phyloP scores from a whole-genome alignment of 2,113 vertebrate species.

The Ameiurus melas region DNA sequence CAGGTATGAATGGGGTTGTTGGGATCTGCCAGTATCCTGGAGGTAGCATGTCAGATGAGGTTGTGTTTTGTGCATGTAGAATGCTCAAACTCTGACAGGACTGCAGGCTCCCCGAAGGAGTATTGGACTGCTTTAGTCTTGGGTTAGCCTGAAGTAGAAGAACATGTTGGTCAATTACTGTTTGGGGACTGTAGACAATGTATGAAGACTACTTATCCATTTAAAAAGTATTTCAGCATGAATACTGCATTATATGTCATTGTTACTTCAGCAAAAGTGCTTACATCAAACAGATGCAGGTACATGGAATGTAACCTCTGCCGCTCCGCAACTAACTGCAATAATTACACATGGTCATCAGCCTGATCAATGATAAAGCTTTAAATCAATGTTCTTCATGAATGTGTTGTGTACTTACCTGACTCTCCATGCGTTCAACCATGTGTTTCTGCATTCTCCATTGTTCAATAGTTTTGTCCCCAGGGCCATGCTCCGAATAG shows the following conservation, averaged over 20 bases:
- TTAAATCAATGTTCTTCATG: neutral
- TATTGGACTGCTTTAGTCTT: constrained; percentile 18
- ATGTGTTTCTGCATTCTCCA: constrained; percentile 71
- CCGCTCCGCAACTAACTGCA: constrained; percentile 70
- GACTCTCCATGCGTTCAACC: constrained; percentile 71
- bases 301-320: constrained; percentile 72
- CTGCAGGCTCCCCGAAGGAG: constrained; percentile 30
- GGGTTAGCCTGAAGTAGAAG: constrained; percentile 32
- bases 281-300: constrained; percentile 56
- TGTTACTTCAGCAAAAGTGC: constrained; percentile 38
- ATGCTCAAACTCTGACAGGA: constrained; percentile 28
- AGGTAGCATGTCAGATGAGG: constrained; percentile 36
- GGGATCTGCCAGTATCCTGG: constrained; percentile 54
- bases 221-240: neutral
- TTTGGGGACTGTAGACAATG: neutral
- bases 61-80: constrained; percentile 30
- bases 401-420: constrained; percentile 59
- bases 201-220: neutral
- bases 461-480: constrained; percentile 66
- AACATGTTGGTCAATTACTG: neutral
- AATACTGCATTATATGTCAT: neutral
- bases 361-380: neutral
- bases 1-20: constrained; percentile 52
- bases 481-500: constrained; percentile 65
- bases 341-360: neutral